phyloP scores from a whole-genome alignment of 1,140 invertebrate species.

The Conus ventricosus region DNA sequence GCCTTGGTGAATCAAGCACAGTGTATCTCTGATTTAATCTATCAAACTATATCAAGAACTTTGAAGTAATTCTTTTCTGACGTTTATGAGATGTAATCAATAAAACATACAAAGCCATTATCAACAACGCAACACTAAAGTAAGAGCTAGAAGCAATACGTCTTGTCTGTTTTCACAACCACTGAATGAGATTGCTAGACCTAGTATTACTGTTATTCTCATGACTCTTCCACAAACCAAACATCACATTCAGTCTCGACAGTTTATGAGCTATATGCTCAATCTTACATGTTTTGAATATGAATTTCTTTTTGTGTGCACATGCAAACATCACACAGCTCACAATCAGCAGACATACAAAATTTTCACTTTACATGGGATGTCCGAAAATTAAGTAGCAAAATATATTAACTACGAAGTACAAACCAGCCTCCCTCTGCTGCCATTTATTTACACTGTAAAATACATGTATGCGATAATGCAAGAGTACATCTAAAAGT shows the following conservation, averaged over 20 bases:
- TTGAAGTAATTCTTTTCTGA: too few relatives aligned
- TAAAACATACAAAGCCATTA: too few relatives aligned
- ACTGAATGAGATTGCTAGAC: too few relatives aligned
- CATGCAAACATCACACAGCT: not conserved
- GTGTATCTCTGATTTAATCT: too few relatives aligned
- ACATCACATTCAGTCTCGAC: not conserved
- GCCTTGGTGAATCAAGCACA: too few relatives aligned
- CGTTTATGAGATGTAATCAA: too few relatives aligned
- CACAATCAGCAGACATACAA: not conserved
- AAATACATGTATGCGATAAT: not conserved
- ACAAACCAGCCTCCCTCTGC: not conserved
- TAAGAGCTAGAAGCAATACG: too few relatives aligned
- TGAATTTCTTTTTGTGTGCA: not conserved
- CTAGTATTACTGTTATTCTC: too few relatives aligned
- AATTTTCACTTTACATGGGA: not conserved
- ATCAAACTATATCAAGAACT: too few relatives aligned
- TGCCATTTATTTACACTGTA: constrained; percentile 11
- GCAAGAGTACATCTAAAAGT: not conserved
- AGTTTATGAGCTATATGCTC: not conserved
- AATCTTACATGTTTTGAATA: not conserved
- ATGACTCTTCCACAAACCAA: too few relatives aligned
- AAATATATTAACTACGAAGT: not conserved
- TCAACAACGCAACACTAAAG: too few relatives aligned
- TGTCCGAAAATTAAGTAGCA: not conserved
- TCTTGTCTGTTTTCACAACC: too few relatives aligned